phyloP scores from a whole-genome alignment of 2,888 invertebrate species.

The Leptopterna dolabrata region DNA sequence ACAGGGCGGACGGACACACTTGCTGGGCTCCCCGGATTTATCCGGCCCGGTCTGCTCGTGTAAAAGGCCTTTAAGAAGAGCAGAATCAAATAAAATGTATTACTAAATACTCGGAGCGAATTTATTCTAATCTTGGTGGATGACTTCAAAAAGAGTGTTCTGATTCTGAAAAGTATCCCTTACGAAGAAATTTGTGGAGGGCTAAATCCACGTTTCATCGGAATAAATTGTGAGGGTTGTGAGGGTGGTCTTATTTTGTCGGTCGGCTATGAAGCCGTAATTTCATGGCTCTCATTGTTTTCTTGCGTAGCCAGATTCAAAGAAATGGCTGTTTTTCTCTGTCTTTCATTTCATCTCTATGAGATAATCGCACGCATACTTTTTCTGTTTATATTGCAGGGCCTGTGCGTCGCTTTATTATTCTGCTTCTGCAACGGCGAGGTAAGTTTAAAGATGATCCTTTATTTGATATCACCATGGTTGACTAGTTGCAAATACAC shows the following conservation, averaged over 20 bases:
- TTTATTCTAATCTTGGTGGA: too few relatives aligned
- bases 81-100: too few relatives aligned
- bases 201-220: neutral
- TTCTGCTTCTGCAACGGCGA: slow-evolving; percentile 97
- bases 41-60: too few relatives aligned
- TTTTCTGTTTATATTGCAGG: slow-evolving; percentile 70
- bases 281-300: neutral
- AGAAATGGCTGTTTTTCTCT: neutral
- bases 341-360: neutral
- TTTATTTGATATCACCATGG: neutral
- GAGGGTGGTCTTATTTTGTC: neutral
- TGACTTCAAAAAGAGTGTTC: too few relatives aligned
- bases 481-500: neutral
- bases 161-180: too few relatives aligned
- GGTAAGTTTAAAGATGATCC: slow-evolving; percentile 70
- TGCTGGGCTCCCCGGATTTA: too few relatives aligned
- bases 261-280: neutral
- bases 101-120: too few relatives aligned
- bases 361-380: neutral
- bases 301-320: neutral
- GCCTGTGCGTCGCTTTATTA: slow-evolving; percentile 89
- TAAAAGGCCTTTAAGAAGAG: too few relatives aligned
- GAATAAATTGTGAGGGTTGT: neutral
- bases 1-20: too few relatives aligned
- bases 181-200: too few relatives aligned